Evolutionary conservation across 2,888 invertebrate species (phyloP), one percentile per base, ranked within the genome.

Genomic region (Penaeus monodon): DNA sequence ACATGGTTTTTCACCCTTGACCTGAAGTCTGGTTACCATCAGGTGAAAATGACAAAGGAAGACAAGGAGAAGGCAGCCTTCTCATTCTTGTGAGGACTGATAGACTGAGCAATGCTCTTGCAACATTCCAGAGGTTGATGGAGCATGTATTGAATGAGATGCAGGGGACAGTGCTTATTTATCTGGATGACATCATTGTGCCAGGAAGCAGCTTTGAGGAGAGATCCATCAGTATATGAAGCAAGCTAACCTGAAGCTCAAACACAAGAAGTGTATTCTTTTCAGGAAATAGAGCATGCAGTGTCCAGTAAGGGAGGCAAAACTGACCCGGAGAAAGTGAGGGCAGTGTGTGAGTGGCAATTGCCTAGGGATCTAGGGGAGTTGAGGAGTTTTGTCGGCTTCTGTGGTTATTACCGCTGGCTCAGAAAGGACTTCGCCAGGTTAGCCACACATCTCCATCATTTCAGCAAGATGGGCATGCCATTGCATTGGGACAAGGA

Each of bases 401-500:
- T 91, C n/a, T 91, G 91, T 82, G 86, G 87, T 0, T 91, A 91
- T 85, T 91, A 91, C 86, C 76, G 90, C 20, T 27, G 88, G 24
- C 90, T 90, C 78, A 90, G 91, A 17, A 78, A 68, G 63, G 85
- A 88, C 22, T 91, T 91, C 85, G 89, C 90, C 6, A 79, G 83
- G 0, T 90, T 90, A 27, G 88, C 91, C 0, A 90, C 89, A 81
- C 91, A 91, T 22, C 70, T 91, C 0, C 90, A 91, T 70, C 27
- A 64, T 22, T 68, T 91, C 38, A 77, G 82, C 0, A 10, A 73
- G 7, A 76, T 74, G 20, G 74, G 76, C 1, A 29, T 24, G 63
- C 6, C 24, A 63, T 81, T 81, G 17, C 14, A 17, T 27, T 77
- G 57, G 57, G 57, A 49, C 22, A 27, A 22, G 22, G 12, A n/a